Evolutionary conservation across 2,113 vertebrate genomes (phyloP).

Genomic region (Etheostoma cragini): DNA sequence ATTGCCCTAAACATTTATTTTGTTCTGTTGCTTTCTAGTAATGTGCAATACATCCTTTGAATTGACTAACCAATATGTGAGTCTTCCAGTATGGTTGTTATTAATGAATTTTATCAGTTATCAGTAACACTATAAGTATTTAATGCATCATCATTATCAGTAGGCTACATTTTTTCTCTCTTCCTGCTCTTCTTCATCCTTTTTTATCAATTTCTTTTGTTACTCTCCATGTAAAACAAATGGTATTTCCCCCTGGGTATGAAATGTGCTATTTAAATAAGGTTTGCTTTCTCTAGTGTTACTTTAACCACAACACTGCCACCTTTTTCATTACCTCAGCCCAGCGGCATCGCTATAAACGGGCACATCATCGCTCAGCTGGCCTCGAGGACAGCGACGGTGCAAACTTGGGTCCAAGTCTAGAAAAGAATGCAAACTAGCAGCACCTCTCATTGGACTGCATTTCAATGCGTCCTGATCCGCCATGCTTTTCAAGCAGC

Average conservation of each 20-base stretch:
- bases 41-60: background rate
- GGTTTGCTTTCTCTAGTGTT: background rate
- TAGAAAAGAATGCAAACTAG: conserved; percentile 7
- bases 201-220: background rate
- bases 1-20: background rate
- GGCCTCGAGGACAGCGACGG: background rate
- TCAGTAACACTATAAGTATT: background rate
- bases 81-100: background rate
- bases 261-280: background rate
- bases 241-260: background rate
- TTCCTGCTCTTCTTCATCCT: background rate
- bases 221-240: background rate
- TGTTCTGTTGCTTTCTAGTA: background rate
- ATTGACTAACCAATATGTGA: background rate
- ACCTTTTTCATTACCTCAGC: conserved; percentile 47
- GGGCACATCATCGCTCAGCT: background rate
- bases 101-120: background rate
- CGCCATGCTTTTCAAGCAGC: conserved; percentile 42
- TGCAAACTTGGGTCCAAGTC: background rate
- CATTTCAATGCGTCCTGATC: background rate
- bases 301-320: background rate
- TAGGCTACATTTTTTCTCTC: background rate
- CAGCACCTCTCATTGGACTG: conserved; percentile 1
- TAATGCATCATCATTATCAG: too few relatives aligned
- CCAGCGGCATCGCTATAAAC: background rate